Evolutionary conservation across 2,888 invertebrate species (phyloP).

Genomic region (Drosophila austrosaltans): DNA sequence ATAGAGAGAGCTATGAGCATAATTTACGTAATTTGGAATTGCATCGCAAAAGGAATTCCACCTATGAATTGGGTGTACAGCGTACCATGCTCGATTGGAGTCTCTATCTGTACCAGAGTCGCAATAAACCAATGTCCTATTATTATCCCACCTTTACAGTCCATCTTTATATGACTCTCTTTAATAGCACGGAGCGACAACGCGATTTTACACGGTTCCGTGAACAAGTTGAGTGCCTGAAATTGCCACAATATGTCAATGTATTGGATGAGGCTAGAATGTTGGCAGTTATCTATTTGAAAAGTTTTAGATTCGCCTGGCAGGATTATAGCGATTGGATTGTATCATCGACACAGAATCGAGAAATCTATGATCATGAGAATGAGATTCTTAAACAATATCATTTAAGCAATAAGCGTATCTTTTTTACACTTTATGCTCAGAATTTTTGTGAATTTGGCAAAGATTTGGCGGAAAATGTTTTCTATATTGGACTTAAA

Average conservation of each 20-base stretch:
- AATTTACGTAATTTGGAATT: constrained; percentile 76
- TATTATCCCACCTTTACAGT: constrained; percentile 80
- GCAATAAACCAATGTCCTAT: constrained; percentile 81
- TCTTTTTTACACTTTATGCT: constrained; percentile 81
- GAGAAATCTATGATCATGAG: constrained; percentile 77
- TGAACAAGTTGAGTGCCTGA: constrained; percentile 77
- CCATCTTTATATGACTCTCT: constrained; percentile 81
- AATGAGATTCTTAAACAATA: constrained; percentile 73
- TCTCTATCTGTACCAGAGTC: constrained; percentile 80
- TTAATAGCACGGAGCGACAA: constrained; percentile 75
- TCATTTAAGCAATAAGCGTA: constrained; percentile 73
- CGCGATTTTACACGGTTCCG: constrained; percentile 70
- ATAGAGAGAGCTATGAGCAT: constrained; percentile 79
- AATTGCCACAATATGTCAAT: constrained; percentile 78
- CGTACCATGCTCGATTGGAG: constrained; percentile 81
- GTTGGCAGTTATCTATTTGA: constrained; percentile 79
- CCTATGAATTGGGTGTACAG: constrained; percentile 71
- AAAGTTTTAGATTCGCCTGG: constrained; percentile 80
- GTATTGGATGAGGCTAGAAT: constrained; percentile 79
- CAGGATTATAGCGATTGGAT: constrained; percentile 78
- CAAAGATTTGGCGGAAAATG: constrained; percentile 79
- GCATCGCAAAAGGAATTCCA: constrained; percentile 73
- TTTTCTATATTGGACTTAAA: constrained; percentile 80
- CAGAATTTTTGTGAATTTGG: constrained; percentile 83
- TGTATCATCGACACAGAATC: constrained; percentile 35